A percentile compares a stretch with the other conserved stretches of the same genome.
Evolutionary conservation across 2,113 vertebrate genomes (phyloP).

Genomic region (Ovis aries): DNA sequence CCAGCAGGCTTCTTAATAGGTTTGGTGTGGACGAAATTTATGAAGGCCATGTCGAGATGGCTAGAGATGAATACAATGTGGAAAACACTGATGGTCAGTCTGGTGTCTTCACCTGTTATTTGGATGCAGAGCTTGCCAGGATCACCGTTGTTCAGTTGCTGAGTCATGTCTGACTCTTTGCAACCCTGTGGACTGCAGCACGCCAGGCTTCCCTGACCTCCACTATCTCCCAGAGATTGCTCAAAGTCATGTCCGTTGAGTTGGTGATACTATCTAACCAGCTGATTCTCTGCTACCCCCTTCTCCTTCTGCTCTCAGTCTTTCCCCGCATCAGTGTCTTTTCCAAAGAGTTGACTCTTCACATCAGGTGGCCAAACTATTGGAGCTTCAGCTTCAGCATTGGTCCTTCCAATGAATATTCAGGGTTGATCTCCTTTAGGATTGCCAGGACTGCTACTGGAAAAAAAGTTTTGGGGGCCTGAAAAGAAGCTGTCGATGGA

Average conservation of each 20-base stretch:
- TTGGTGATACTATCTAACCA: neutral
- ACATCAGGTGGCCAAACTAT: neutral
- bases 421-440: neutral
- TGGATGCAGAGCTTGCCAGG: neutral
- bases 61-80: neutral
- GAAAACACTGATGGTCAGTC: neutral
- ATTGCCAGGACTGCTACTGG: neutral
- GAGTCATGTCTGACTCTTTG: neutral
- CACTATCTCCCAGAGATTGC: neutral
- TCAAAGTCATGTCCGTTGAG: neutral
- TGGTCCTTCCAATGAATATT: neutral
- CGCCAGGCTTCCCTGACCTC: neutral
- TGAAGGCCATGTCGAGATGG: neutral
- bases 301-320: neutral
- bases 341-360: neutral
- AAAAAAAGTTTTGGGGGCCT: neutral
- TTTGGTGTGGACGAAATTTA: neutral
- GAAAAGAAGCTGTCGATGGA: neutral
- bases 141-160: neutral
- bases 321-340: neutral
- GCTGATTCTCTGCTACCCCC: neutral
- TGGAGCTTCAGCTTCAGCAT: neutral
- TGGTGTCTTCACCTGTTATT: neutral
- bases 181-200: neutral
- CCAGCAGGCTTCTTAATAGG: neutral